These are phyloP conservation scores for Salpingus planirostris DNA, from an alignment of 2,888 invertebrate genomes.

Conservation along the genomic window DNA sequence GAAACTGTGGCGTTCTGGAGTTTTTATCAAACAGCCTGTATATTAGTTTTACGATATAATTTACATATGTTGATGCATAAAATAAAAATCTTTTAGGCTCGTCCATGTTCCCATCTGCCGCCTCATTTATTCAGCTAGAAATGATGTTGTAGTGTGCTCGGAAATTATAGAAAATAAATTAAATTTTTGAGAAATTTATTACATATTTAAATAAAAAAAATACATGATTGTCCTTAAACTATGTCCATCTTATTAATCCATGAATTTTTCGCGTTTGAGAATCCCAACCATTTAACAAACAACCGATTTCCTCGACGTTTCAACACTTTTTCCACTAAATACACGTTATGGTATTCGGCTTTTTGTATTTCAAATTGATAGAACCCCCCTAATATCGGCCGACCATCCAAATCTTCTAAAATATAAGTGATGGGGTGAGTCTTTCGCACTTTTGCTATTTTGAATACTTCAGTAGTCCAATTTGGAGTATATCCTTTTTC, in stretches of 20 bases:
- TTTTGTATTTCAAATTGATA: background rate
- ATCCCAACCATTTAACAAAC: background rate
- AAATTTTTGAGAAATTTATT: no score
- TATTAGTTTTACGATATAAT: no score
- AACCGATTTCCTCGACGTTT: background rate
- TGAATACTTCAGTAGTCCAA: constrained; percentile 7
- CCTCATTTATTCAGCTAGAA: no score
- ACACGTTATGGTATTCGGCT: background rate
- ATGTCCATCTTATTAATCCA: background rate
- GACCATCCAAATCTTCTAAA: constrained; percentile 5
- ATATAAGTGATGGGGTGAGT: constrained; percentile 7
- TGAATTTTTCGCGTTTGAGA: background rate
- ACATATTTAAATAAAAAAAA: background rate
- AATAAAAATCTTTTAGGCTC: no score
- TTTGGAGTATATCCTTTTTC: constrained; percentile 7
- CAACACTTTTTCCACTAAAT: background rate
- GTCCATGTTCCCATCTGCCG: no score
- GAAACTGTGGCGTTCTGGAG: no score
- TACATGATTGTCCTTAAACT: background rate
- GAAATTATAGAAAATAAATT: no score
- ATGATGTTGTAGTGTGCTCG: no score
- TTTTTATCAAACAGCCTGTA: no score
- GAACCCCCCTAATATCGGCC: constrained; percentile 4
- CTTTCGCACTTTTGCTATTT: constrained; percentile 1
- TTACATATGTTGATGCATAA: no score